Percentiles rank a stretch among this genome's conserved stretches.
Evolutionary conservation across 2,888 invertebrate species (phyloP).

Genomic region (Hirtodrosophila trivittata): DNA sequence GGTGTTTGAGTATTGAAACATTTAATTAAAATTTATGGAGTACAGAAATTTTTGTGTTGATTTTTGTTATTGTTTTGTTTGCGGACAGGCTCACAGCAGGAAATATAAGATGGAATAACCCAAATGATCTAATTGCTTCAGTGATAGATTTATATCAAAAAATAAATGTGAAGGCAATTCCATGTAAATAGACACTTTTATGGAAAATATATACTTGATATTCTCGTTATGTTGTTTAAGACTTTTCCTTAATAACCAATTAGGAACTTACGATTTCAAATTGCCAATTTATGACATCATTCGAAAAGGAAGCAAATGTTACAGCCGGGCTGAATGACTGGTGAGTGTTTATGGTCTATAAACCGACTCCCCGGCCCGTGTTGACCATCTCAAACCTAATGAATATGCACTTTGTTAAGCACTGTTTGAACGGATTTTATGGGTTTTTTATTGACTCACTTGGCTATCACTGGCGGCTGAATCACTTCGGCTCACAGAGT

Average conservation of each 20-base stretch:
- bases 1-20: conserved; percentile 43
- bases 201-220: too few relatives aligned
- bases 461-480: conserved; percentile 44
- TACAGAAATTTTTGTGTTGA: conserved; percentile 44
- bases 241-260: conserved; percentile 23
- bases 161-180: conserved; percentile 7
- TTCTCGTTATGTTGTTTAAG: too few relatives aligned
- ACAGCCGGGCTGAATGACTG: conserved; percentile 1
- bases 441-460: conserved; percentile 66
- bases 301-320: conserved; percentile 10
- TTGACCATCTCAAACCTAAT: background rate
- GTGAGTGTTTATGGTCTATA: conserved; percentile 52
- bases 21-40: conserved; percentile 75
- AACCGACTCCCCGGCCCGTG: conserved; percentile 9
- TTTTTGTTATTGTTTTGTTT: too few relatives aligned
- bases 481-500: conserved; percentile 32
- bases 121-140: conserved; percentile 80
- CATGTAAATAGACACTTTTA: too few relatives aligned
- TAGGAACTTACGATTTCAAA: conserved; percentile 18
- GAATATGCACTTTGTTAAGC: conserved; percentile 57
- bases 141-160: conserved; percentile 28
- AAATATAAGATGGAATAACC: conserved; percentile 76
- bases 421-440: conserved; percentile 50
- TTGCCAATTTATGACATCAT: conserved; percentile 43
- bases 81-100: conserved; percentile 49